A percentile compares a stretch with the other conserved stretches of the same genome.
Conservation (phyloP, 2,113 vertebrate genomes). For the Cettia cetti region DNA sequence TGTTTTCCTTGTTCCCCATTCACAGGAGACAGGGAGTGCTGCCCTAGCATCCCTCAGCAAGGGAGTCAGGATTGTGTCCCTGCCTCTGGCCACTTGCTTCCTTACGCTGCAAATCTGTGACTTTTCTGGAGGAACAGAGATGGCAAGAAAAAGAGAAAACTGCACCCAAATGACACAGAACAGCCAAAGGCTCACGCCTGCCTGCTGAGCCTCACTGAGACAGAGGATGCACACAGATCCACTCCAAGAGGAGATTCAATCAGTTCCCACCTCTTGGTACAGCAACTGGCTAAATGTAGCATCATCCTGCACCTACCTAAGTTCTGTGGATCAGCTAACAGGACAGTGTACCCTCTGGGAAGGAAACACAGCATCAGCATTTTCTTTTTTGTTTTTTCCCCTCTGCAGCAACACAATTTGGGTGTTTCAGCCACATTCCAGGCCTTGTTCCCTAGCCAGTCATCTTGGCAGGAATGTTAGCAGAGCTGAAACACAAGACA, state of each 20-base stretch:
- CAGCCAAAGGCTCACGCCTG: background rate
- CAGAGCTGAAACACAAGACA: background rate
- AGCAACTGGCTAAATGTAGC: background rate
- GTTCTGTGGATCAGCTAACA: background rate
- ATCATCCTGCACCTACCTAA: background rate
- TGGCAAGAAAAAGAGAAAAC: background rate
- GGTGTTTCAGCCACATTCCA: background rate
- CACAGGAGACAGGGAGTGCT: background rate
- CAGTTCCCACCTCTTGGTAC: background rate
- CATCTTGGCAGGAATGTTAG: background rate
- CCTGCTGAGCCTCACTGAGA: rapidly evolving
- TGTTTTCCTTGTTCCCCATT: background rate
- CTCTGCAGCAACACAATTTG: rapidly evolving
- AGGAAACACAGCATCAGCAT: background rate
- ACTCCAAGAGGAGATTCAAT: background rate
- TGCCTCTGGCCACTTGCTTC: background rate
- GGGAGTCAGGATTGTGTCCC: background rate
- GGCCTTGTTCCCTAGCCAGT: background rate
- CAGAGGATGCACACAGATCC: background rate
- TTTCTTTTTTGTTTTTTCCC: background rate
- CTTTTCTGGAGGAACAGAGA: background rate
- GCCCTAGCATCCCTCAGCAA: background rate
- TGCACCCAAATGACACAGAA: background rate
- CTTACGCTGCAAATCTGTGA: background rate
- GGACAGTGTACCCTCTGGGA: background rate